phyloP scores from a whole-genome alignment of 2,113 vertebrate genomes.

The Mixornis gularis region DNA sequence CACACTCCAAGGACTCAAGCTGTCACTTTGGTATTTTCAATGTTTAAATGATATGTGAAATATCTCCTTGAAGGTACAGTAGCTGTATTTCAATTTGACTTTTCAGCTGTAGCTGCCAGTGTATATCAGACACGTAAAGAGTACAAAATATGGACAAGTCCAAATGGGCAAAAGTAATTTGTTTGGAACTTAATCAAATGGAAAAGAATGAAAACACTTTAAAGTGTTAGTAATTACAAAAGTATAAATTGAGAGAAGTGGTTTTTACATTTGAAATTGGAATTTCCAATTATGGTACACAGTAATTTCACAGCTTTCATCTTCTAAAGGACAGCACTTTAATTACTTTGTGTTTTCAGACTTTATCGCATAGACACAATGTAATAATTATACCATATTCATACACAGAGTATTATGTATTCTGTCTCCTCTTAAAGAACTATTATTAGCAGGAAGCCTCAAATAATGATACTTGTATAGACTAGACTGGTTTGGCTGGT shows the following conservation, averaged over 20 bases:
- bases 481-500: neutral
- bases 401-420: neutral
- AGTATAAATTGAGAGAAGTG: neutral
- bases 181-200: neutral
- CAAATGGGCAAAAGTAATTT: neutral
- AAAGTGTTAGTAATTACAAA: neutral
- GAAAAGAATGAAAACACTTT: neutral
- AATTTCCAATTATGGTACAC: neutral
- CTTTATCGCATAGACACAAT: neutral
- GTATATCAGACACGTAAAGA: neutral
- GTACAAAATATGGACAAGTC: neutral
- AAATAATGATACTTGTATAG: neutral
- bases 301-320: neutral
- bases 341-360: neutral
- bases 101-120: neutral
- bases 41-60: conserved; percentile 38
- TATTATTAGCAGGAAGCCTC: neutral
- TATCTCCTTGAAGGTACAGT: conserved; percentile 14
- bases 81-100: conserved; percentile 21
- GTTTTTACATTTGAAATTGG: neutral
- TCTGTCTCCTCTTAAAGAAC: neutral
- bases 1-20: conserved; percentile 2
- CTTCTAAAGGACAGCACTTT: neutral
- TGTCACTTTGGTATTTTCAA: neutral
- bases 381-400: neutral